Conservation (phyloP, 1,140 invertebrate genomes). For the Bombus impatiens region DNA sequence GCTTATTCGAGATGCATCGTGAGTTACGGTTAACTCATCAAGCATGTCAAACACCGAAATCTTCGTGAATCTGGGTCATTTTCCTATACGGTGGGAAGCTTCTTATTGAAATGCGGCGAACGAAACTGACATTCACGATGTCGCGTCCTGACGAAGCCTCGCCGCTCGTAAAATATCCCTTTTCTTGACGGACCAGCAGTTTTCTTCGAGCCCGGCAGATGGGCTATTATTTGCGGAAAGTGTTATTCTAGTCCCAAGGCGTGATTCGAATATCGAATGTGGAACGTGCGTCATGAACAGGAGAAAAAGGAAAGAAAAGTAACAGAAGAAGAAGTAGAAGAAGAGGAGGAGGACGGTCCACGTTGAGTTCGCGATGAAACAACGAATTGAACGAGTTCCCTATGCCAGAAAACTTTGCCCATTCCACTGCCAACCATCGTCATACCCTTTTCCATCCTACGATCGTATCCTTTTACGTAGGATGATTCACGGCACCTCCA, state of each 20-base stretch:
- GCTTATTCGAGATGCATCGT: neutral
- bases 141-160: slow-evolving; percentile 48
- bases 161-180: slow-evolving; percentile 48
- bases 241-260: slow-evolving; percentile 40
- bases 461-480: slow-evolving; percentile 31
- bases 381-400: slow-evolving; percentile 7
- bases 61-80: neutral
- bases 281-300: neutral
- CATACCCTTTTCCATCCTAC: too few relatives aligned
- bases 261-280: slow-evolving; percentile 40
- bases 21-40: neutral
- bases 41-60: neutral
- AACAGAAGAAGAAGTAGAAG: neutral
- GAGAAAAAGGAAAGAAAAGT: neutral
- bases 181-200: slow-evolving; percentile 49
- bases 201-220: slow-evolving; percentile 22
- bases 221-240: slow-evolving; percentile 51
- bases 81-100: neutral
- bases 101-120: slow-evolving; percentile 45
- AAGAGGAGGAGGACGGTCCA: neutral
- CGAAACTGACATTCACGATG: slow-evolving; percentile 46
- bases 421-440: neutral
- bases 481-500: slow-evolving; percentile 16
- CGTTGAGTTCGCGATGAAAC: neutral
- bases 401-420: neutral